phyloP scores from a whole-genome alignment of 1,140 invertebrate species.

The Acromyrmex heyeri region DNA sequence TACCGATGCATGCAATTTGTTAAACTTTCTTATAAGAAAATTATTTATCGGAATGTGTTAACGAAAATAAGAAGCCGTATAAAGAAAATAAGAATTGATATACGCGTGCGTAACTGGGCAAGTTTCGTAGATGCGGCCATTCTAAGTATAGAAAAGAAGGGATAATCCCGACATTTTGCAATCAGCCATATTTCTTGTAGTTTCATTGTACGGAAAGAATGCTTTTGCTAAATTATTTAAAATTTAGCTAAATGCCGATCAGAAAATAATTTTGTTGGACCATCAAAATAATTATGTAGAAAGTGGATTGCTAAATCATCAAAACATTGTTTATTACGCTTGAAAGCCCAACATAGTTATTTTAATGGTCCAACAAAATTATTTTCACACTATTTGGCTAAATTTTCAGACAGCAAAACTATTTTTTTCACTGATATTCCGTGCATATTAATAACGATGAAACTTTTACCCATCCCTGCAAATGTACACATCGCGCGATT shows the following conservation, averaged over 20 bases:
- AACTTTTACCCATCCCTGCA: neutral
- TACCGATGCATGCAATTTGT: neutral
- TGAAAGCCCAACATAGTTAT: no score
- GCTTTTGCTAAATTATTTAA: no score
- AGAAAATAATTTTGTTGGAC: no score
- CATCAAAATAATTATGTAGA: no score
- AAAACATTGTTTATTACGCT: no score
- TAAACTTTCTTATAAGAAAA: constrained; percentile 11
- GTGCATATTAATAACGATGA: neutral
- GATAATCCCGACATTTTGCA: neutral
- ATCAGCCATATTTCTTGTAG: constrained; percentile 51
- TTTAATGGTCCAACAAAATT: no score
- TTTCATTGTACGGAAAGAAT: neutral
- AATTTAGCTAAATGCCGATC: no score
- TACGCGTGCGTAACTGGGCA: neutral
- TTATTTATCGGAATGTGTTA: neutral
- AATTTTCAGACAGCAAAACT: no score
- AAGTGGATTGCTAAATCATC: no score
- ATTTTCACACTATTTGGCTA: no score
- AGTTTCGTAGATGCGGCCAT: constrained; percentile 40
- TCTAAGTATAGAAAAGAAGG: constrained; percentile 17
- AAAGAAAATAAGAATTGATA: constrained; percentile 10
- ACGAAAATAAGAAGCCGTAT: neutral
- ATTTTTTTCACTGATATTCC: neutral
- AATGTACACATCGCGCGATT: neutral